These are phyloP conservation scores for Eurytoma californica DNA, from an alignment of 2,888 invertebrate species.

Conservation along the genomic window DNA sequence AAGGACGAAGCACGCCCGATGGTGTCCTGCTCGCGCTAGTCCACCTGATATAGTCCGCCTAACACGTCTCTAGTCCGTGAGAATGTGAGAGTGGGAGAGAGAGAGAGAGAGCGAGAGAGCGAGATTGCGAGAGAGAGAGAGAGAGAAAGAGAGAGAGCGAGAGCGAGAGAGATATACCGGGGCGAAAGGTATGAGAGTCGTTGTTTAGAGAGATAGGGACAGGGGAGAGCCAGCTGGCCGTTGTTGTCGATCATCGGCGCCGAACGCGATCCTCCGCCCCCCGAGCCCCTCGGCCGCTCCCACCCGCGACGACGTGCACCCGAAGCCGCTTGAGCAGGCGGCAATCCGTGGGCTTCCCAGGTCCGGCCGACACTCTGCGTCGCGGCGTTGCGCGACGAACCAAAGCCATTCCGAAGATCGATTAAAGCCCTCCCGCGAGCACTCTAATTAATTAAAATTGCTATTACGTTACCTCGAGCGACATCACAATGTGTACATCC, in stretches of 20 bases:
- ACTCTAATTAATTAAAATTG: conserved; percentile 51
- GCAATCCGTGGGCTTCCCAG: conserved; percentile 41
- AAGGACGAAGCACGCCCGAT: conserved; percentile 49
- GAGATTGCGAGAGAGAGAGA: conserved; percentile 30
- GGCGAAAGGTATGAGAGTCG: too few species aligned
- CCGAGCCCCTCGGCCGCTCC: neutral
- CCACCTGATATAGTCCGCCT: conserved; percentile 14
- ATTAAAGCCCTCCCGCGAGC: conserved; percentile 50
- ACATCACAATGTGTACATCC: conserved; percentile 53
- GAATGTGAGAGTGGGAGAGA: conserved; percentile 28
- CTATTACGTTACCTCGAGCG: conserved; percentile 45
- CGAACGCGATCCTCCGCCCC: too few species aligned
- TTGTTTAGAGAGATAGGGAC: too few species aligned
- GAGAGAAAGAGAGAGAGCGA: conserved; percentile 29
- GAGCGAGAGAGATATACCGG: neutral
- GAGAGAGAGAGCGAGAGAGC: conserved; percentile 22
- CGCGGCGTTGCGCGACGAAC: too few species aligned
- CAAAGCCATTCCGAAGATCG: conserved; percentile 53
- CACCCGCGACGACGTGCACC: neutral
- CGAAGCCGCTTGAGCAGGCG: neutral
- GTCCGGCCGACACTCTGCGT: conserved; percentile 5
- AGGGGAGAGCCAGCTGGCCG: too few species aligned
- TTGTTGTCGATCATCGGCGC: too few species aligned
- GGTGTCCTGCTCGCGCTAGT: too few species aligned
- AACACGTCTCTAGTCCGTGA: conserved; percentile 4